Percentiles rank a stretch among this genome's conserved stretches.
Conservation (phyloP, 1,140 invertebrate species). For the Bombus fervidus region DNA sequence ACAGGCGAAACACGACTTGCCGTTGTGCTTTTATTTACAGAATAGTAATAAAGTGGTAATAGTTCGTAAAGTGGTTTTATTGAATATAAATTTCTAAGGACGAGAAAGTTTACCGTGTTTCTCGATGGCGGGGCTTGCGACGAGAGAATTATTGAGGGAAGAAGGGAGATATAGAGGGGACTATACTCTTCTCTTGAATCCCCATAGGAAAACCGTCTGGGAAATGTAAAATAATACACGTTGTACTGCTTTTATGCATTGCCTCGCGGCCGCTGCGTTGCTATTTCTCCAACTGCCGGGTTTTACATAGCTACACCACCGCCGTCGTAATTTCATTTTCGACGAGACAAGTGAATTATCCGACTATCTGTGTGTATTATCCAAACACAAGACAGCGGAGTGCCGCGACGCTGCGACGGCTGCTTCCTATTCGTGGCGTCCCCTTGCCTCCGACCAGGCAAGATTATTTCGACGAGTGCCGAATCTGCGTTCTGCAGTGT, state of each 20-base stretch:
- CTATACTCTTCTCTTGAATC: conserved; percentile 16
- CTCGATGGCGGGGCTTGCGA: not conserved
- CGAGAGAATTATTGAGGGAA: conserved; percentile 31
- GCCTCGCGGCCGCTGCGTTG: conserved; percentile 59
- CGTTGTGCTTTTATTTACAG: conserved; percentile 8
- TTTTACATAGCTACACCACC: conserved; percentile 55
- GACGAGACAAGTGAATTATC: conserved; percentile 69
- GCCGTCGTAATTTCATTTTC: conserved; percentile 69
- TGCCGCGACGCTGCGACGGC: conserved; percentile 29
- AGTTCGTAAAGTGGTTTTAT: conserved; percentile 28
- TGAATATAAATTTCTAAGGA: conserved; percentile 45
- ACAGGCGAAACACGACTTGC: not conserved
- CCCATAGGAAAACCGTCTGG: conserved; percentile 59
- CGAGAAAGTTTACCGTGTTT: not conserved
- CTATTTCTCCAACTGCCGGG: conserved; percentile 56
- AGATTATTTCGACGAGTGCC: conserved; percentile 57
- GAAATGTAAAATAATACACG: conserved; percentile 78
- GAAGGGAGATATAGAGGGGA: not conserved
- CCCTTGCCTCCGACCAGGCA: not conserved
- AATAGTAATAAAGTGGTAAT: not conserved
- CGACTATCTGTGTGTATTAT: conserved; percentile 69
- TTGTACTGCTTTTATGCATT: conserved; percentile 67
- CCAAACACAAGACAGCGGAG: conserved; percentile 54
- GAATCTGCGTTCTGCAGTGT: conserved; percentile 58
- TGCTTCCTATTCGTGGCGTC: conserved; percentile 26